Conservation (phyloP, 2,113 vertebrate species). For the Synodontis membranacea region DNA sequence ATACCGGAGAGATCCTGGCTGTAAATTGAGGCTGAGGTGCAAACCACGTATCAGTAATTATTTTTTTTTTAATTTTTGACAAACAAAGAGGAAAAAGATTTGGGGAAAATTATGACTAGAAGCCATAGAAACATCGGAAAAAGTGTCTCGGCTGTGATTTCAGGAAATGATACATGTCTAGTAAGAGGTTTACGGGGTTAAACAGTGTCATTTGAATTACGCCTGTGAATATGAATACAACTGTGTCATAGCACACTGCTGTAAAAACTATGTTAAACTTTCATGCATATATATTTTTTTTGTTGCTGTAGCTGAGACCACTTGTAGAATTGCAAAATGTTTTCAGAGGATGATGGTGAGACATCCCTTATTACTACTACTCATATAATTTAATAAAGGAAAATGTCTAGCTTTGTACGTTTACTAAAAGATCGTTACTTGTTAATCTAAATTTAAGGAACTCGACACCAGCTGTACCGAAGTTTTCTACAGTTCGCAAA, state of each 20-base stretch:
- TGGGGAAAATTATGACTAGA: constrained; percentile 56
- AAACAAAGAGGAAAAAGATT: constrained; percentile 27
- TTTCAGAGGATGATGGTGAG: background rate
- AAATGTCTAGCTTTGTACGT: background rate
- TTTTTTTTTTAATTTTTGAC: background rate
- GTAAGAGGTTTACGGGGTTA: constrained; percentile 20
- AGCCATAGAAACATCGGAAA: constrained; percentile 52
- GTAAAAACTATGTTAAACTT: background rate
- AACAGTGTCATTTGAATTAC: constrained; percentile 35
- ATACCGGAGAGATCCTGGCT: background rate
- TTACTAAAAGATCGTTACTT: background rate
- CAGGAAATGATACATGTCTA: constrained; percentile 55
- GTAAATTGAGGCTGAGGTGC: constrained; percentile 9
- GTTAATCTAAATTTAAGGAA: background rate
- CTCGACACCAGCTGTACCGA: no score
- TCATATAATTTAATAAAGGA: background rate
- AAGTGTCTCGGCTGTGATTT: constrained; percentile 57
- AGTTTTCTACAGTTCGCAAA: no score
- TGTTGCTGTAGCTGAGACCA: background rate
- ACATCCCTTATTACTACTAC: background rate
- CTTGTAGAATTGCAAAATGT: background rate
- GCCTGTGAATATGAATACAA: constrained; percentile 19
- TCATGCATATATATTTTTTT: background rate
- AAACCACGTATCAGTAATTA: background rate
- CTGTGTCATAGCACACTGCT: background rate